Base-by-base conservation (phyloP, 1,140 invertebrate species). In the Chironomus striatipennis region DNA sequence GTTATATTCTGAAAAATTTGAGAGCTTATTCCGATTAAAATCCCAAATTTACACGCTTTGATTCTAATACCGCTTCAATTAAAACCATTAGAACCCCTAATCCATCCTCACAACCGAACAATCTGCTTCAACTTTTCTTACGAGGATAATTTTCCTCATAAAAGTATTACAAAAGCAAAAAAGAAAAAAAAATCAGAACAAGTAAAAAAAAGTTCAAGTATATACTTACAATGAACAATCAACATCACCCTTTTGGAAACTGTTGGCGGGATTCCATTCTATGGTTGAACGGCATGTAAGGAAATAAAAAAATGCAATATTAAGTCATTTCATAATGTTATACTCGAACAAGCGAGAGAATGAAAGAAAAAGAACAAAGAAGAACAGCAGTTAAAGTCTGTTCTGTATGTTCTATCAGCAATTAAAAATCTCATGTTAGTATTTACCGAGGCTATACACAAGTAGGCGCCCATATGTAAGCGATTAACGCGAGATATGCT, bases 391-490 rank as follows among this genome's bases (percentile, higher is more conserved):
- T 34, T 34, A 34, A 34, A 34, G 24, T 34, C 24, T 34, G 24
- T 34, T 34, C 24, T 34, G 24, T 34, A 34, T 34, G 24, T 57
- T 15, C 47, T 70, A 70, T 70, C 65, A 70, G 20, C 17, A 20
- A 70, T 70, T 70, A 20, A 70, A 34, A 70, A 70, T 70, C 65
- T 70, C 65, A 70, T 70, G 65, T 70, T 70, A 70, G 20, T 20
- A 18, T 21, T 70, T 21, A 70, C 65, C 17, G 87, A 88, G 43
- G 93, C 93, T 76, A 96, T 95, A 83, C 94, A 96, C 20, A 96
- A 85, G 82, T 95, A 95, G 18, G 92, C 89, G 64, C 93, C 94
- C 94, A 97, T 97, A 79, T 96, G 92, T 24, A 94, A 85, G 67
- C 94, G 86, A 78, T 91, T 93, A 57, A 95, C 92, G 85, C 91